phyloP scores from a whole-genome alignment of 2,113 vertebrate genomes.

The Pitta sordida region DNA sequence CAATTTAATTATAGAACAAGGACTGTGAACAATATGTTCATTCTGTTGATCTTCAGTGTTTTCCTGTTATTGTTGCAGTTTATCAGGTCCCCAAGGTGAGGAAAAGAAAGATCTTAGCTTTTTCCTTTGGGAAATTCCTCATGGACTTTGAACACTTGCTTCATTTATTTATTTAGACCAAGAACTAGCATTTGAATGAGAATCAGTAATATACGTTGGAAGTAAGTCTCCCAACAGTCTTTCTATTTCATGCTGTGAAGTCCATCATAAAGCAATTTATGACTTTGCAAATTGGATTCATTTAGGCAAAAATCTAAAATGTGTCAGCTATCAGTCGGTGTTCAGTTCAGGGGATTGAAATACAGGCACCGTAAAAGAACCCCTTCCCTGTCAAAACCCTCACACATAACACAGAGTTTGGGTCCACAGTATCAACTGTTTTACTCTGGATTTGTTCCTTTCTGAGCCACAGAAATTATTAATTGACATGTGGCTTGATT shows the following conservation, averaged over 20 bases:
- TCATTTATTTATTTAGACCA: not conserved
- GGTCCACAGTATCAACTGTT: not conserved
- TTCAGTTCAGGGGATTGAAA: not conserved
- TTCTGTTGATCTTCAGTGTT: not conserved
- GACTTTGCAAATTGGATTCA: not conserved
- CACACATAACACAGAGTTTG: accelerated
- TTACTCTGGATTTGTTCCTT: not conserved
- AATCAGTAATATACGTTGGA: not conserved
- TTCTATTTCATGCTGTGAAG: not conserved
- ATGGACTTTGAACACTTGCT: not conserved
- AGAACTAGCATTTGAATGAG: not conserved
- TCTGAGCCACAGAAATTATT: not conserved
- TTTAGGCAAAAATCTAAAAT: not conserved
- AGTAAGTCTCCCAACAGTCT: not conserved
- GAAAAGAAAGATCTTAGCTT: not conserved
- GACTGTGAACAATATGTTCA: not conserved
- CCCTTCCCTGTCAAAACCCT: not conserved
- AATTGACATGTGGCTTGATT: not conserved
- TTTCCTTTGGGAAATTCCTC: not conserved
- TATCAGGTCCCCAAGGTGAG: not conserved
- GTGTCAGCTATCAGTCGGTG: not conserved
- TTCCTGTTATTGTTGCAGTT: not conserved
- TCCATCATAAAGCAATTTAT: not conserved
- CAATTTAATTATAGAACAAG: not conserved
- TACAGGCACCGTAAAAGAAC: not conserved